A percentile compares a stretch with the other conserved stretches of the same genome.
phyloP scores from a whole-genome alignment of 2,888 invertebrate genomes.

The Blera fallax region DNA sequence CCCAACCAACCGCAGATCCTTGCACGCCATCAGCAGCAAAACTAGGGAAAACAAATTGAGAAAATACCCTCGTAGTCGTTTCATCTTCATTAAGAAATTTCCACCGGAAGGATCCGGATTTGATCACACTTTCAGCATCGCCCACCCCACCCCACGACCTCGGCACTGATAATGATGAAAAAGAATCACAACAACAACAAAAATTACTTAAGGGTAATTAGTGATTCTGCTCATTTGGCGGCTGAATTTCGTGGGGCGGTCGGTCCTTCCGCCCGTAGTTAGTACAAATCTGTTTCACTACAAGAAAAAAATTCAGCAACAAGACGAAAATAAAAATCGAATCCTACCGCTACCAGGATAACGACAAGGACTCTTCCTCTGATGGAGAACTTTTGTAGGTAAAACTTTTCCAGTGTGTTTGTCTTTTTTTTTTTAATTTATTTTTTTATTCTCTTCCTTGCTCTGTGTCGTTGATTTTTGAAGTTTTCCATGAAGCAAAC shows the following conservation, averaged over 20 bases:
- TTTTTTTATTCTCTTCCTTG: too few species aligned
- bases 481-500: not conserved
- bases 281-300: not conserved
- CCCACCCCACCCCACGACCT: not conserved
- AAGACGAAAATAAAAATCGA: not conserved
- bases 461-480: slow-evolving; percentile 4
- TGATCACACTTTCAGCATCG: not conserved
- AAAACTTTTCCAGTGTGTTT: not conserved
- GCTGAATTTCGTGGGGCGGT: not conserved
- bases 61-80: not conserved
- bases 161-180: not conserved
- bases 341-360: not conserved
- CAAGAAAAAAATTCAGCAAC: not conserved
- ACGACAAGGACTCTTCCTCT: not conserved
- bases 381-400: slow-evolving; percentile 5
- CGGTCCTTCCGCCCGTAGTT: not conserved
- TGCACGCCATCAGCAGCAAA: not conserved
- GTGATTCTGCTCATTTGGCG: slow-evolving; percentile 44
- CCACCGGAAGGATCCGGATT: slow-evolving; percentile 18
- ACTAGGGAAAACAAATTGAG: not conserved
- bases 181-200: slow-evolving; percentile 14
- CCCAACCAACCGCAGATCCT: slow-evolving; percentile 13
- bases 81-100: slow-evolving; percentile 40
- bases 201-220: slow-evolving; percentile 51
- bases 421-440: not conserved